Percentiles rank a stretch among this genome's conserved stretches.
Conservation (phyloP, 2,888 invertebrate species). For the Lithophane socia region DNA sequence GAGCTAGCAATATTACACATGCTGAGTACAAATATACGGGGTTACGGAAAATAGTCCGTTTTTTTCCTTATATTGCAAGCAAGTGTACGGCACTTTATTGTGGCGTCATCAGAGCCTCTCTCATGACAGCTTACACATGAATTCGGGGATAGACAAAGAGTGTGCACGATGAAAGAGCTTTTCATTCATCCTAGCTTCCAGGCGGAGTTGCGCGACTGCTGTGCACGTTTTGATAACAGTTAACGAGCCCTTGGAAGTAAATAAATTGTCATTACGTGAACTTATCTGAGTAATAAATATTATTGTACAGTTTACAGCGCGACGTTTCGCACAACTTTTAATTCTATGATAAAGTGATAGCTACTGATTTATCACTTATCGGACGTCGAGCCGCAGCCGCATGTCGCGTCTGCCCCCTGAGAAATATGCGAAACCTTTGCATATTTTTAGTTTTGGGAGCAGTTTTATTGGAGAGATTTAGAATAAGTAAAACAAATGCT, state of each 20-base stretch:
- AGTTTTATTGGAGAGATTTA: constrained; percentile 38
- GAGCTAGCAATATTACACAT: constrained; percentile 44
- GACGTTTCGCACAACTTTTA: constrained; percentile 37
- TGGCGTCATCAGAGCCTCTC: constrained; percentile 77
- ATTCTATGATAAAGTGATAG: constrained; percentile 43
- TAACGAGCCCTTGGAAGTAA: constrained; percentile 72
- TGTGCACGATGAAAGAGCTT: constrained; percentile 81
- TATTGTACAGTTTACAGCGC: constrained; percentile 52
- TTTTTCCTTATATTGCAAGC: constrained; percentile 68
- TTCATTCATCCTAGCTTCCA: constrained; percentile 75
- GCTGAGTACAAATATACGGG: constrained; percentile 56
- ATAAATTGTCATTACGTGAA: constrained; percentile 62
- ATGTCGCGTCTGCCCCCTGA: constrained; percentile 7
- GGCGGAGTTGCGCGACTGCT: constrained; percentile 73
- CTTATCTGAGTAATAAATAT: constrained; percentile 61
- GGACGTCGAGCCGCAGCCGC: constrained; percentile 13
- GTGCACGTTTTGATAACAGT: constrained; percentile 78
- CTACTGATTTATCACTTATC: constrained; percentile 51
- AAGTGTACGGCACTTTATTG: constrained; percentile 80
- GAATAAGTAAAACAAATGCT: constrained; percentile 41
- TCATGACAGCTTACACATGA: constrained; percentile 81
- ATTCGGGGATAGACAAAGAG: constrained; percentile 84
- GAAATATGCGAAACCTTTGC: constrained; percentile 51
- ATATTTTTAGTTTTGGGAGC: constrained; percentile 44
- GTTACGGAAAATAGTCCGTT: constrained; percentile 48